phyloP scores from a whole-genome alignment of 1,140 invertebrate genomes.

The Diploscapter pachys region DNA sequence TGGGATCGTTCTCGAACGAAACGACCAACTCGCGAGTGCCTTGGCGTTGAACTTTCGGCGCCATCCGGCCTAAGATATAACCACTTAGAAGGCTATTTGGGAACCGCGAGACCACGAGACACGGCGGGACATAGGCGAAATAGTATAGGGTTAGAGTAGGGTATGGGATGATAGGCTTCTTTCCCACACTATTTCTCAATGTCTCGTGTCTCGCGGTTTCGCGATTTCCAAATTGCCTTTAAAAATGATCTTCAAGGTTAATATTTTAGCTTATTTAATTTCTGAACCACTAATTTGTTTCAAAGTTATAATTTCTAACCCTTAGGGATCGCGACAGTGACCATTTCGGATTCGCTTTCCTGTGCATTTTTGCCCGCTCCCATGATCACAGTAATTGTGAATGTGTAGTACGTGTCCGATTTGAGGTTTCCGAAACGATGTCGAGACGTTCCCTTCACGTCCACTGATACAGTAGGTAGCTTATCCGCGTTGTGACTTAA shows the following conservation, averaged over 20 bases:
- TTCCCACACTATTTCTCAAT: too few relatives aligned
- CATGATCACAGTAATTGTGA: constrained; percentile 57
- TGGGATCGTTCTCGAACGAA: constrained; percentile 52
- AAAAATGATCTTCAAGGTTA: not conserved
- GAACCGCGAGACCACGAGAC: too few relatives aligned
- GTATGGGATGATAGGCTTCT: too few relatives aligned
- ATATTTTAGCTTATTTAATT: not conserved
- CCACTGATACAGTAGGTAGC: constrained; percentile 32
- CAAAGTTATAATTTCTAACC: not conserved
- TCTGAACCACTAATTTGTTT: too few relatives aligned
- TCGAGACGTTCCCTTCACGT: constrained; percentile 40
- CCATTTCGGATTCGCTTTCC: constrained; percentile 53
- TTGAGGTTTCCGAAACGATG: constrained; percentile 47
- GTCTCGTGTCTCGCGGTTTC: too few relatives aligned
- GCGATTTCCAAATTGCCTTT: too few relatives aligned
- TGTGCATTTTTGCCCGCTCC: constrained; percentile 49
- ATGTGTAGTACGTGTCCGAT: constrained; percentile 55
- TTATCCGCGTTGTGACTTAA: constrained; percentile 34
- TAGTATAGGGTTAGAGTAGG: too few relatives aligned
- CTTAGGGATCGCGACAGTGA: constrained; percentile 46
- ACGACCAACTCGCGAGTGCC: constrained; percentile 49
- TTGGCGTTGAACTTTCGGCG: constrained; percentile 45
- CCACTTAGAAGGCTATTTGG: too few relatives aligned
- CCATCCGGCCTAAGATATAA: constrained; percentile 37
- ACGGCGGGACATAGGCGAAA: too few relatives aligned